Base-by-base conservation (phyloP, 2,113 vertebrate species). In the Microtus oregoni region DNA sequence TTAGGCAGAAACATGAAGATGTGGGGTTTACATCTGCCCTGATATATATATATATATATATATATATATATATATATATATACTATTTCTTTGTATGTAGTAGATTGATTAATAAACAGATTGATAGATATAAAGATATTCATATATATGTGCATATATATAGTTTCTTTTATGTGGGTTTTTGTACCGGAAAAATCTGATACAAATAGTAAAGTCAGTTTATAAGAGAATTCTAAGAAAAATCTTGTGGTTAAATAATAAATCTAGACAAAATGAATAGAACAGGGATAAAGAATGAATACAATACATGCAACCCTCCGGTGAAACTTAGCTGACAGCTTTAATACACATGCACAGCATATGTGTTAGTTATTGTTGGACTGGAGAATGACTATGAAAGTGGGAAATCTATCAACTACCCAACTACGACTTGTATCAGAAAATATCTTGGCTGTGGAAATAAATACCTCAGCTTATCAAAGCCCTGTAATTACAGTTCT, bases 191-290 rank as follows among this genome's bases (percentile, higher is more conserved):
- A 89, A 17, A 95, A 65, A 15, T 65, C 28, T 67, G 10, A 15
- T 52, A 52, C 89, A 79, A 72, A 35, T 20, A 83, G 0, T 72
- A 22, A 89, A 14, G 28, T 70, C 20, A 79, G 58, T 83, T 95
- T 22, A 12, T n/a, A 14, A 86, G 0, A 67, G 92, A 94, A 76
- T 77, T 93, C 1, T 86, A 67, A 91, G 76, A 61, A 52, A 88
- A 75, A 14, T 78, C 14, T 73, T 72, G 24, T 3, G 38, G 5
- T 87, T 44, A 87, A 94, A 88, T 91, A 35, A 4, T 89, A 77
- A 89, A 91, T 89, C 15, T 72, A 82, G 17, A 82, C 44, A 86
- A 87, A 96, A 26, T 75, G 35, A 86, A n/a, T 78, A 86, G 22
- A 93, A 41, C 1, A 26, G 38, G 17, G 26, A 19, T 83, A 38